A percentile compares a stretch with the other conserved stretches of the same genome.
Conservation (phyloP, 2,888 invertebrate species). For the Agriopis leucophaearia region DNA sequence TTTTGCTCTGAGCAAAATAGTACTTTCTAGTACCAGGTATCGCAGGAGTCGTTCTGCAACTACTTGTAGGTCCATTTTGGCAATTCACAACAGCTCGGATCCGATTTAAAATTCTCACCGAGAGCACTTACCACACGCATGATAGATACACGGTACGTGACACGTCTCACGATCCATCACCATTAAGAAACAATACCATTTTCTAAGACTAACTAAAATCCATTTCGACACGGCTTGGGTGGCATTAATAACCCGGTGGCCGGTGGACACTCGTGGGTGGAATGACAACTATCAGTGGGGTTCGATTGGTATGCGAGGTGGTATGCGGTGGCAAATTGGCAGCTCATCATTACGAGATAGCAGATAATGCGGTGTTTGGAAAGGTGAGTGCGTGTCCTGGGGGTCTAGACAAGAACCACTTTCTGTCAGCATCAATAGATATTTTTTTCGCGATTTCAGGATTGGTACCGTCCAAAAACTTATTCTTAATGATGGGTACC, state of each 20-base stretch:
- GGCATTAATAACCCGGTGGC: slow-evolving; percentile 34
- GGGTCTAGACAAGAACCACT: no score
- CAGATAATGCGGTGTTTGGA: slow-evolving; percentile 20
- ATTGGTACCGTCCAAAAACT: no score
- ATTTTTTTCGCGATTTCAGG: no score
- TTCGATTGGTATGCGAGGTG: slow-evolving; percentile 23
- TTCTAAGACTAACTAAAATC: slow-evolving; percentile 12
- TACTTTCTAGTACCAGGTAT: no score
- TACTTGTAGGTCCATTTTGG: no score
- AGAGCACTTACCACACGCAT: slow-evolving; percentile 1
- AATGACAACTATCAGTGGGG: slow-evolving; percentile 4
- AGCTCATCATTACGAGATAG: slow-evolving; percentile 35
- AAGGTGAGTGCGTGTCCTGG: background rate
- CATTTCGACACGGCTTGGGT: slow-evolving; percentile 26
- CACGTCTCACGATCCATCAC: slow-evolving; percentile 15
- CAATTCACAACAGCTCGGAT: background rate
- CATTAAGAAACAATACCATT: slow-evolving; percentile 32
- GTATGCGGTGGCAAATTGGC: slow-evolving; percentile 27
- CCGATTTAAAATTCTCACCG: background rate
- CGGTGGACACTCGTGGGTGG: background rate
- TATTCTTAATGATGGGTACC: no score
- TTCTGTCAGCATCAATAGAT: no score
- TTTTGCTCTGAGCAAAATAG: no score
- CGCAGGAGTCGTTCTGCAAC: no score
- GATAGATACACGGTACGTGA: slow-evolving; percentile 19